phyloP scores from a whole-genome alignment of 2,888 invertebrate genomes.

The Nephrotoma flavescens region DNA sequence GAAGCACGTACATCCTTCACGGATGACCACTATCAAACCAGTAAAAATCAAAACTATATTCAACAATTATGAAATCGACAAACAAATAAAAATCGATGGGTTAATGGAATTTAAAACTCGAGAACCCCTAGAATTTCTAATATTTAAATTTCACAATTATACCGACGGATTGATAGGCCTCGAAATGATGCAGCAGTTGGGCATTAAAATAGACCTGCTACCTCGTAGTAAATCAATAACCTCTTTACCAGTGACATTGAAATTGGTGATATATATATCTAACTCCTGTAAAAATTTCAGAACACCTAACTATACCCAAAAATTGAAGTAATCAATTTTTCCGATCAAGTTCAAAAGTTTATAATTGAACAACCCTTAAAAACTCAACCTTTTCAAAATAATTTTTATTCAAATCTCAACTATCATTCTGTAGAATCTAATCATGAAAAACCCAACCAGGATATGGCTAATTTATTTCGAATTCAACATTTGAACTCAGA shows the following conservation, averaged over 20 bases:
- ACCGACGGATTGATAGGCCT: not conserved
- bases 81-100: too few relatives aligned
- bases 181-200: not conserved
- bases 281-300: slow-evolving; percentile 6
- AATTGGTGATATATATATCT: slow-evolving; percentile 9
- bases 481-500: slow-evolving; percentile 11
- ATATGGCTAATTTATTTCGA: not conserved
- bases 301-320: slow-evolving; percentile 7
- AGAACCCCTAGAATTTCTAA: too few relatives aligned
- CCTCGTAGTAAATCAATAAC: slow-evolving; percentile 1
- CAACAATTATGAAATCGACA: too few relatives aligned
- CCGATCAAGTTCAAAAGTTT: slow-evolving; percentile 5
- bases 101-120: too few relatives aligned
- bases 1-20: too few relatives aligned
- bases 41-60: too few relatives aligned
- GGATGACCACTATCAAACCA: too few relatives aligned
- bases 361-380: slow-evolving; percentile 10
- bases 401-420: not conserved
- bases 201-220: slow-evolving; percentile 10
- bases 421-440: not conserved
- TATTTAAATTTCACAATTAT: too few relatives aligned
- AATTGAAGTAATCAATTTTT: slow-evolving; percentile 10
- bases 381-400: not conserved
- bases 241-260: slow-evolving; percentile 5
- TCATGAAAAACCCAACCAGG: not conserved